Base-by-base conservation (phyloP, 2,888 invertebrate genomes). In the Pseudanteris insignis region DNA sequence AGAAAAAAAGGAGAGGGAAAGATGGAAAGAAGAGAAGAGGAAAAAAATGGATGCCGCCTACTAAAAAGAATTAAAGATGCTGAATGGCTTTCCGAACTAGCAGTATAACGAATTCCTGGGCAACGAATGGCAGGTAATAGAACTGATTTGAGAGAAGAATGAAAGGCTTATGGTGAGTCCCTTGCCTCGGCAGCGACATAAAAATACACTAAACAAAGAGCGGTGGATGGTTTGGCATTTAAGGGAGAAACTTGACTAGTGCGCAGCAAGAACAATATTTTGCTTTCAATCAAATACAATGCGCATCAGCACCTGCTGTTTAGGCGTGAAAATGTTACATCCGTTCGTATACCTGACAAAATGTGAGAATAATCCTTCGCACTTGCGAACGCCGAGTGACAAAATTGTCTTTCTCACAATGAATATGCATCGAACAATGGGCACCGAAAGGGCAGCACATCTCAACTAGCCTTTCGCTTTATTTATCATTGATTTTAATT, bases 251-350 rank as follows among this genome's bases (percentile, higher is more conserved):
- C 61, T 34, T 59, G 38, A 64, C 64, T 66, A 63, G 64, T 48
- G 65, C 61, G 59, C 65, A 54, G 67, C 59, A 73, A 72, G 74
- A 74, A 73, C 71, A 76, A 75, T 75, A 74, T 75, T 76, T 74
- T 71, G 70, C 68, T 71, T 72, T 67, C 65, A 72, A 72, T 71
- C 55, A 57, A 60, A 65, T 51, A 66, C 58, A 58, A 59, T 57
- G 54, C 47, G 47, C 44, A 60, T 65, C 46, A 67, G 65, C 71
- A 73, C 73, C 73, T 74, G 73, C 73, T 69, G 67, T 58, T 65
- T 60, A 63, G 53, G 53, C 59, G 60, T 53, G 60, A 60, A 60
- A 60, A 60, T 60, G 51, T 51, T 59, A 59, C 51, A 59, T 59
- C 59, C 59, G 59, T 59, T 46, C 41, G 36, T 46, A 8, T 46